phyloP scores from a whole-genome alignment of 2,113 vertebrate genomes.

The Vombatus ursinus region DNA sequence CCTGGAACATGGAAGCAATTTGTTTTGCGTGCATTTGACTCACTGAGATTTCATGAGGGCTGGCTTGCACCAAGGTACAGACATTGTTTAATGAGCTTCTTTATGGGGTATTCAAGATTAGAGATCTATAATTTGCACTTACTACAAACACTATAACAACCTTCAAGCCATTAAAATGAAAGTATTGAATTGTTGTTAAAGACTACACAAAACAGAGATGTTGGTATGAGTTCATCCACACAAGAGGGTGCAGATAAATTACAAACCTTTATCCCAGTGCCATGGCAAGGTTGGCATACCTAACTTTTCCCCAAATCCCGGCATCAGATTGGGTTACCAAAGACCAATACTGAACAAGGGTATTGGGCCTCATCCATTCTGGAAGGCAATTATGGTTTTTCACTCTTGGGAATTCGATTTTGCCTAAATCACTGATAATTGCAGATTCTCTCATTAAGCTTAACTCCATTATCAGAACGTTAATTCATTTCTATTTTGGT shows the following conservation, averaged over 20 bases:
- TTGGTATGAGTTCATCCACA: conserved; percentile 68
- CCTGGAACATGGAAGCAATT: not conserved
- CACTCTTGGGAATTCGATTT: not conserved
- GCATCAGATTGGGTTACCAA: not conserved
- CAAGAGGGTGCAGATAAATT: conserved; percentile 48
- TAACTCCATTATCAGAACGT: not conserved
- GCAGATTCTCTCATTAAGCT: not conserved
- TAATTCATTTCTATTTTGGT: not conserved
- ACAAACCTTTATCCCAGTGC: conserved; percentile 39
- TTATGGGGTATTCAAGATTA: conserved; percentile 73
- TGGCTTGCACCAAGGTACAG: conserved; percentile 54
- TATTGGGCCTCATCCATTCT: not conserved
- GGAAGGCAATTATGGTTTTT: not conserved
- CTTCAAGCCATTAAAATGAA: conserved; percentile 69
- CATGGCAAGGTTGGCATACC: conserved; percentile 32
- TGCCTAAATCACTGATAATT: not conserved
- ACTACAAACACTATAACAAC: conserved; percentile 67
- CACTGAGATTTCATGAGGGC: conserved; percentile 68
- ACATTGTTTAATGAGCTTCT: conserved; percentile 68
- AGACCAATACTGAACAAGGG: not conserved
- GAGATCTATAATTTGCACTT: conserved; percentile 73
- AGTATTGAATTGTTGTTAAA: conserved; percentile 67
- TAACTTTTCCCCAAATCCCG: conserved; percentile 31
- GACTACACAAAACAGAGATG: conserved; percentile 54
- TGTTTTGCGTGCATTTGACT: conserved; percentile 67